A percentile compares a stretch with the other conserved stretches of the same genome.
Conservation (phyloP, 2,797 vertebrate genomes). For the Trichosurus vulpecula region DNA sequence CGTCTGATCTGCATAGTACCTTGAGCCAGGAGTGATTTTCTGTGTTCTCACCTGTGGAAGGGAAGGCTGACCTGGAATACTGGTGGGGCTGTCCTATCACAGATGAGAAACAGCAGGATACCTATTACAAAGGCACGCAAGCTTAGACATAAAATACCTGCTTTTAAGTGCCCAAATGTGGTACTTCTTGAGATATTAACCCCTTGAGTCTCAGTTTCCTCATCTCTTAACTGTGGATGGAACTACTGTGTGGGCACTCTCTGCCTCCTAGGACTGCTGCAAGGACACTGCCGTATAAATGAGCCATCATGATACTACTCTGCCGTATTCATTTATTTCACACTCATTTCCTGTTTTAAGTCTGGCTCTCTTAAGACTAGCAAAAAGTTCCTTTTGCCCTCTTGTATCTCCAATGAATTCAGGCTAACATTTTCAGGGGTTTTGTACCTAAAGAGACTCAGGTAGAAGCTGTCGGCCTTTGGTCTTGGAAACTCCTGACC, state of each 20-base stretch:
- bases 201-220: not conserved
- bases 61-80: not conserved
- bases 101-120: not conserved
- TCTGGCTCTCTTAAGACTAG: not conserved
- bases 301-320: not conserved
- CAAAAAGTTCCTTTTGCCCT: not conserved
- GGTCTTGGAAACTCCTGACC: not conserved
- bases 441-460: not conserved
- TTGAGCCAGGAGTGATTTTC: not conserved
- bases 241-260: not conserved
- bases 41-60: not conserved
- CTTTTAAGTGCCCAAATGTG: not conserved
- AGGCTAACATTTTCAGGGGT: not conserved
- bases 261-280: not conserved
- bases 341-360: not conserved
- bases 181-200: not conserved
- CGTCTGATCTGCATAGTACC: not conserved
- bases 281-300: not conserved
- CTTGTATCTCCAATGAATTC: not conserved
- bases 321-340: not conserved
- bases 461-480: not conserved
- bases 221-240: not conserved
- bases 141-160: not conserved
- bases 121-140: too few relatives aligned
- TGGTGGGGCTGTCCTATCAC: not conserved